Conservation (phyloP, 2,888 invertebrate genomes). For the Andrena fulva region DNA sequence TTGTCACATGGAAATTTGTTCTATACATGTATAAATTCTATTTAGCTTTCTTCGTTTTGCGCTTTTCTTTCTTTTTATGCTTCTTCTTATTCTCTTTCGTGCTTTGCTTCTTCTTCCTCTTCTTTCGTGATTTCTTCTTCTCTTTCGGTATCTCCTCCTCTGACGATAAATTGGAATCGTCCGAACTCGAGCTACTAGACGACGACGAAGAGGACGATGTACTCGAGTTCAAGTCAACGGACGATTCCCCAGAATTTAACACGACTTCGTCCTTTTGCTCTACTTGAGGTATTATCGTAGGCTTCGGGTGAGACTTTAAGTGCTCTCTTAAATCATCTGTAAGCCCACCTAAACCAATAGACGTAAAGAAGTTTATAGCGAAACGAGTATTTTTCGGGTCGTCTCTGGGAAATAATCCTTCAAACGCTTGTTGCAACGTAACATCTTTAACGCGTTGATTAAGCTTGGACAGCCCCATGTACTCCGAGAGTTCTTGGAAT, state of each 20-base stretch:
- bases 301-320: slow-evolving; percentile 91
- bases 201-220: slow-evolving; percentile 55
- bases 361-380: slow-evolving; percentile 89
- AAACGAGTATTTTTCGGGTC: slow-evolving; percentile 98
- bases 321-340: slow-evolving; percentile 97
- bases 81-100: slow-evolving; percentile 62
- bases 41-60: slow-evolving; percentile 51
- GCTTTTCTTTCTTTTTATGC: slow-evolving; percentile 50
- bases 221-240: slow-evolving; percentile 58
- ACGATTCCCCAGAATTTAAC: slow-evolving; percentile 51
- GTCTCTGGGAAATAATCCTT: slow-evolving; percentile 97
- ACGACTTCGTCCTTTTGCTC: slow-evolving; percentile 31
- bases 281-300: slow-evolving; percentile 51
- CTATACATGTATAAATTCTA: slow-evolving; percentile 39
- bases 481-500: slow-evolving; percentile 98
- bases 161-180: slow-evolving; percentile 62
- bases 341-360: slow-evolving; percentile 93
- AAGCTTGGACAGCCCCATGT: slow-evolving; percentile 96
- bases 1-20: background rate
- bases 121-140: slow-evolving; percentile 59
- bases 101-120: slow-evolving; percentile 39
- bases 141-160: slow-evolving; percentile 68
- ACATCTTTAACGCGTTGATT: slow-evolving; percentile 96
- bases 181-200: slow-evolving; percentile 63
- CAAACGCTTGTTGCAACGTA: slow-evolving; percentile 93